phyloP scores from a whole-genome alignment of 2,888 invertebrate species.

The Drosophila falleni region DNA sequence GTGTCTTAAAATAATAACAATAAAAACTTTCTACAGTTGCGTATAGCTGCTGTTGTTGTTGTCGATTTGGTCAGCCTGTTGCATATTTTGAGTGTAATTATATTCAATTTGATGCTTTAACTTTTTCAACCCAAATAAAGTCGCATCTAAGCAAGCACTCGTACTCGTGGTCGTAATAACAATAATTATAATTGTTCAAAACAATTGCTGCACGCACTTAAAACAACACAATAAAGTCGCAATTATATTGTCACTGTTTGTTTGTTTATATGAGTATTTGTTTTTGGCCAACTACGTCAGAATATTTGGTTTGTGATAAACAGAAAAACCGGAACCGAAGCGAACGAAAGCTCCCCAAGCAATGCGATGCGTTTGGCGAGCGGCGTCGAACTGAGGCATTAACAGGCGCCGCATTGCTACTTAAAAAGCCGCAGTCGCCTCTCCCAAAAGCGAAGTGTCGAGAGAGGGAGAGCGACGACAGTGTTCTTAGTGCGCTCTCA shows the following conservation, averaged over 20 bases:
- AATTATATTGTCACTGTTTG: constrained; percentile 35
- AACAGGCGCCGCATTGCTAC: constrained; percentile 34
- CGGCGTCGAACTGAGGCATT: constrained; percentile 52
- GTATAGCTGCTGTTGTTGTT: constrained; percentile 44
- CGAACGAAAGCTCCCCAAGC: neutral
- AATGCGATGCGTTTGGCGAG: constrained; percentile 36
- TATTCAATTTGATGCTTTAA: constrained; percentile 55
- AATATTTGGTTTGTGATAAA: constrained; percentile 33
- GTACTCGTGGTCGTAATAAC: constrained; percentile 47
- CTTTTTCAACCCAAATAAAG: constrained; percentile 18
- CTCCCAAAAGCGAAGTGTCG: constrained; percentile 15
- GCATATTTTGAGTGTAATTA: constrained; percentile 66
- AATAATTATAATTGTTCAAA: constrained; percentile 32
- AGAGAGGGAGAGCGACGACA: neutral
- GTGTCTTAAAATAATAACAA: constrained; percentile 61
- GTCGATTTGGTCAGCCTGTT: constrained; percentile 42
- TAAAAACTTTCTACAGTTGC: constrained; percentile 76
- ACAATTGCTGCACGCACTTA: constrained; percentile 26
- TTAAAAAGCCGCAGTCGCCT: constrained; percentile 37
- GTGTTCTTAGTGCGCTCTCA: neutral
- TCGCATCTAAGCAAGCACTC: constrained; percentile 20
- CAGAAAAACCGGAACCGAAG: constrained; percentile 17
- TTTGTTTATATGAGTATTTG: constrained; percentile 15
- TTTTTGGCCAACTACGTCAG: constrained; percentile 14
- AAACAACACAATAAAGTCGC: constrained; percentile 9